These are phyloP conservation scores for Hirtodrosophila confusa DNA, from an alignment of 2,888 invertebrate species.

Conservation along the genomic window DNA sequence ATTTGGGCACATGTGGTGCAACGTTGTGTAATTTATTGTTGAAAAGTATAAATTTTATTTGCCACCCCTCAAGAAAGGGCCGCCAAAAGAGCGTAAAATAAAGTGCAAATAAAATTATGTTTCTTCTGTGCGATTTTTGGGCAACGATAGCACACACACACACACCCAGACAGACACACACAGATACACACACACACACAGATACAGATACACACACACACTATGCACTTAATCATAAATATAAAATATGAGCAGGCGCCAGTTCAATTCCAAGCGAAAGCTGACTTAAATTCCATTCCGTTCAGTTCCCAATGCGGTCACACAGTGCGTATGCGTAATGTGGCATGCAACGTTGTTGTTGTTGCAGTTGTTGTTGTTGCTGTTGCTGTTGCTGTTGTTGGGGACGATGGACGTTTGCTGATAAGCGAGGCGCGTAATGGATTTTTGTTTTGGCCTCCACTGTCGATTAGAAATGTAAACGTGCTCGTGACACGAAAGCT, in stretches of 20 bases:
- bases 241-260: conserved; percentile 53
- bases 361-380: conserved; percentile 10
- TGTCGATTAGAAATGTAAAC: conserved; percentile 1
- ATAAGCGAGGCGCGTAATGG: conserved; percentile 70
- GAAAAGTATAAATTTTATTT: conserved; percentile 71
- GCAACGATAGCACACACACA: conserved; percentile 21
- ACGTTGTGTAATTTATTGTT: conserved; percentile 73
- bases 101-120: conserved; percentile 48
- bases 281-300: conserved; percentile 29
- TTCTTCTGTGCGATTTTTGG: conserved; percentile 29
- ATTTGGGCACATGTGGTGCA: conserved; percentile 60
- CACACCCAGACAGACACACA: conserved; percentile 16
- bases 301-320: conserved; percentile 29
- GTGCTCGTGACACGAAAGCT: background rate
- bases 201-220: conserved; percentile 7
- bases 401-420: conserved; percentile 59
- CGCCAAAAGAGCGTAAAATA: conserved; percentile 27
- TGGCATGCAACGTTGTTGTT: conserved; percentile 24
- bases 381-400: conserved; percentile 26
- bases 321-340: conserved; percentile 73
- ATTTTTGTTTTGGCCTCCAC: conserved; percentile 45
- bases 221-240: conserved; percentile 60
- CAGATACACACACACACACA: conserved; percentile 3
- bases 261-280: conserved; percentile 46
- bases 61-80: conserved; percentile 19